Evolutionary conservation across 2,888 invertebrate genomes (phyloP), one percentile per base, ranked within the genome.

Genomic region (Eilema caniola): DNA sequence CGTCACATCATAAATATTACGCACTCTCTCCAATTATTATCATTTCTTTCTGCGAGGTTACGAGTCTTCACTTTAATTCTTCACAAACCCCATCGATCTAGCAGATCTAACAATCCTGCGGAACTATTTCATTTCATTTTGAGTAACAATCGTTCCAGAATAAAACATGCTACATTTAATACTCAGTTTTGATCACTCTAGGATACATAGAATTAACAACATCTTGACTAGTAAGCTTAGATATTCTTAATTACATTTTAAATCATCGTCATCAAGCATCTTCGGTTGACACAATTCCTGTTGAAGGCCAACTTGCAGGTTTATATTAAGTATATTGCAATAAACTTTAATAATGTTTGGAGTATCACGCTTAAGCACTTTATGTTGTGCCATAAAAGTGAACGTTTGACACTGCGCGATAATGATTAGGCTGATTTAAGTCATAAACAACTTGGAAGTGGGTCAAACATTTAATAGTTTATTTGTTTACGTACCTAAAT

Each of bases 281-380:
- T 31, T 53, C 11, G 20, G 25, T n/a, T 62, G 31, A 62, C 62
- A 67, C 61, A 62, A 62, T 56, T 62, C 56, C 23, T 33, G 16
- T 62, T 20, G 33, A 62, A 62, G 67, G 62, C 20, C 23, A 67
- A 33, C 59, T 69, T 69, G 64, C 47, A 59, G 37, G 37, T 63
- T 41, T 53, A 53, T 67, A 4, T n/a, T 28, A 28, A 28, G 2
- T 7, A 41, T 59, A 41, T 41, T 41, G 41, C 68, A 59, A 63
- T 64, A 60, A 28, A 64, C 63, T 31, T 57, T 31, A 69, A 69
- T 69, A 16, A 63, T 23, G 28, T 63, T 64, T 63, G 33, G 23
- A 25, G 56, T 57, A 28, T 67, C 4, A n/a, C 28, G 25, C 25
- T 28, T 25, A 66, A 33, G 24, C 56, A 57, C 66, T 14, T 64